Percentiles rank a stretch among this genome's conserved stretches.
These are phyloP conservation scores for Itoplectis maculator DNA, from an alignment of 2,888 invertebrate genomes.

Conservation along the genomic window DNA sequence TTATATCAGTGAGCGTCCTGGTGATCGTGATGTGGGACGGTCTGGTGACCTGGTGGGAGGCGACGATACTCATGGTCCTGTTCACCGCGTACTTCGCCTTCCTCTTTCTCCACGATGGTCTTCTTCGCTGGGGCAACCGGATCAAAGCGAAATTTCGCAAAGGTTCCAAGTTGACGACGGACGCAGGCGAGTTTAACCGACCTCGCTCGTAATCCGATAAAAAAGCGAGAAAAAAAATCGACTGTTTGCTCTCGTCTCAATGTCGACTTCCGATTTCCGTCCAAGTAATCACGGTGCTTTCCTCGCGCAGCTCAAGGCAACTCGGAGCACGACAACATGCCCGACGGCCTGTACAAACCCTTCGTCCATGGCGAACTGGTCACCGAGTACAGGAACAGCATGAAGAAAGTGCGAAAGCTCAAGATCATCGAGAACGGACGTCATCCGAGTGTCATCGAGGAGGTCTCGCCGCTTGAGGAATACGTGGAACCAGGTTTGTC, in stretches of 20 bases:
- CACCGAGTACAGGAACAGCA: conserved; percentile 78
- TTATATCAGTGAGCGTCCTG: conserved; percentile 89
- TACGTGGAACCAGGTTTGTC: conserved; percentile 78
- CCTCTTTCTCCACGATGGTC: conserved; percentile 86
- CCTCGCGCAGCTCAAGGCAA: neutral
- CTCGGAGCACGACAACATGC: conserved; percentile 74
- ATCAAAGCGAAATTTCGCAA: conserved; percentile 60
- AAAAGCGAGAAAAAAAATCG: neutral
- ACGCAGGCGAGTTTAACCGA: conserved; percentile 64
- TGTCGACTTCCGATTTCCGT: neutral
- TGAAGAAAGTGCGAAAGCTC: conserved; percentile 70
- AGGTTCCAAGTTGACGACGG: conserved; percentile 53
- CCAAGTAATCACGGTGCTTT: neutral
- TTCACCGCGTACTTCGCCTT: conserved; percentile 91
- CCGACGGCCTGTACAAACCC: conserved; percentile 81
- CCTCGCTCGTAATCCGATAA: neutral
- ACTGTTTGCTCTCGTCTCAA: neutral
- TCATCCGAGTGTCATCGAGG: conserved; percentile 43
- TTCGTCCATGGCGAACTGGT: conserved; percentile 82
- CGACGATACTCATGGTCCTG: conserved; percentile 89
- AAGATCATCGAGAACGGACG: conserved; percentile 72
- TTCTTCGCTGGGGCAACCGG: conserved; percentile 69
- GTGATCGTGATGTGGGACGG: conserved; percentile 92
- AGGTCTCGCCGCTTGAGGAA: conserved; percentile 67
- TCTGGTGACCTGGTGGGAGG: conserved; percentile 92